Percentiles rank a stretch among this genome's conserved stretches.
Evolutionary conservation across 2,797 vertebrate species (phyloP).

Genomic region (Huso huso): DNA sequence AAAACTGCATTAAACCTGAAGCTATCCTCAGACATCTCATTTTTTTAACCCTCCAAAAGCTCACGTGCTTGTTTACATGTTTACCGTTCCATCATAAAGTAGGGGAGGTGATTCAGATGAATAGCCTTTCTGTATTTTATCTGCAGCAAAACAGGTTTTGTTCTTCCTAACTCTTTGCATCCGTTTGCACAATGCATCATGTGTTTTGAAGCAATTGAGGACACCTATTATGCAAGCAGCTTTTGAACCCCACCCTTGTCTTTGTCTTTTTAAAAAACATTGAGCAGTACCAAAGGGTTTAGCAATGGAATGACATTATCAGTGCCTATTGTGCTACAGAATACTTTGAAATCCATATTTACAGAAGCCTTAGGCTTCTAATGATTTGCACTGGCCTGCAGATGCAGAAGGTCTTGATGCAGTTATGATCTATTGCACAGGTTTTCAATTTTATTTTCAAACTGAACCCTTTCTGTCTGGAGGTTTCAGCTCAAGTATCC

Average conservation of each 20-base stretch:
- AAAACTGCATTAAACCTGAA: slow-evolving; percentile 15
- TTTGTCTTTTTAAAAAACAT: slow-evolving; percentile 15
- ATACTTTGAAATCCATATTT: slow-evolving; percentile 22
- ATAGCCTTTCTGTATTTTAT: not conserved
- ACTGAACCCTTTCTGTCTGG: no score
- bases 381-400: no score
- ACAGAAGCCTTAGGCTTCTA: slow-evolving; percentile 6
- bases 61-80: slow-evolving; percentile 1
- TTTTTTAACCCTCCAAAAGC: not conserved
- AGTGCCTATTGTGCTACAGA: slow-evolving; percentile 10
- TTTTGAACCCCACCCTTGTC: not conserved
- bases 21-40: not conserved
- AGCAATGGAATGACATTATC: slow-evolving; percentile 16
- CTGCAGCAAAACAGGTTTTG: not conserved
- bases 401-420: no score
- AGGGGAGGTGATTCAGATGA: not conserved
- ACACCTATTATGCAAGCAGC: not conserved
- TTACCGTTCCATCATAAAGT: not conserved
- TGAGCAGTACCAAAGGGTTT: not conserved
- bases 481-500: no score
- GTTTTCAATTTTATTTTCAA: no score
- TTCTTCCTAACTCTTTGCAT: not conserved
- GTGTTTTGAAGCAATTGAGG: not conserved
- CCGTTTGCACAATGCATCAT: not conserved
- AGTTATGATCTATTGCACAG: no score